These are phyloP conservation scores for Plusia festucae DNA, from an alignment of 2,888 invertebrate species.

Conservation along the genomic window DNA sequence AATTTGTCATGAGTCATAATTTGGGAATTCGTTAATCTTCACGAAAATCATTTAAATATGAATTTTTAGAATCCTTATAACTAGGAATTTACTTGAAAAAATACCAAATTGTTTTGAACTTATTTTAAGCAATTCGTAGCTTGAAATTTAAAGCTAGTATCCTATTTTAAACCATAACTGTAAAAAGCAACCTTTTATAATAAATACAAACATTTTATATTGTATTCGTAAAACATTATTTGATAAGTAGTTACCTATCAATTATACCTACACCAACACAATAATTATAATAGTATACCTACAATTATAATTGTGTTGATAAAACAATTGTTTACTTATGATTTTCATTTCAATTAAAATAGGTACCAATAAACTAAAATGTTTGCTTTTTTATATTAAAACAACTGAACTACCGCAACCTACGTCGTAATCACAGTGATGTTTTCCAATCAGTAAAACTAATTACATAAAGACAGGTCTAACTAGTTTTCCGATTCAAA, in stretches of 20 bases:
- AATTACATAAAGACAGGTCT: neutral
- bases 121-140: too few relatives aligned
- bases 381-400: neutral
- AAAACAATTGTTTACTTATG: neutral
- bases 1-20: neutral
- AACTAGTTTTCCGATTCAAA: neutral
- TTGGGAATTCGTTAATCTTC: neutral
- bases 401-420: neutral
- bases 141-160: too few relatives aligned
- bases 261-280: too few relatives aligned
- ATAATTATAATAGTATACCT: neutral
- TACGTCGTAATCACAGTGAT: neutral
- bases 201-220: neutral
- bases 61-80: too few relatives aligned
- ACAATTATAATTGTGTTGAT: neutral
- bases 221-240: too few relatives aligned
- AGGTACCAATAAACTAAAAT: neutral
- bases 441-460: neutral
- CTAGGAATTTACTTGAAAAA: too few relatives aligned
- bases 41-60: neutral
- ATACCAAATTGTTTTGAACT: too few relatives aligned
- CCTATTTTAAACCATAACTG: too few relatives aligned
- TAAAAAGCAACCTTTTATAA: neutral
- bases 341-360: neutral
- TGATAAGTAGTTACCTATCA: too few relatives aligned